Evolutionary conservation across 2,113 vertebrate species (phyloP), one percentile per base, ranked within the genome.

Genomic region (Eptatretus burgeri): DNA sequence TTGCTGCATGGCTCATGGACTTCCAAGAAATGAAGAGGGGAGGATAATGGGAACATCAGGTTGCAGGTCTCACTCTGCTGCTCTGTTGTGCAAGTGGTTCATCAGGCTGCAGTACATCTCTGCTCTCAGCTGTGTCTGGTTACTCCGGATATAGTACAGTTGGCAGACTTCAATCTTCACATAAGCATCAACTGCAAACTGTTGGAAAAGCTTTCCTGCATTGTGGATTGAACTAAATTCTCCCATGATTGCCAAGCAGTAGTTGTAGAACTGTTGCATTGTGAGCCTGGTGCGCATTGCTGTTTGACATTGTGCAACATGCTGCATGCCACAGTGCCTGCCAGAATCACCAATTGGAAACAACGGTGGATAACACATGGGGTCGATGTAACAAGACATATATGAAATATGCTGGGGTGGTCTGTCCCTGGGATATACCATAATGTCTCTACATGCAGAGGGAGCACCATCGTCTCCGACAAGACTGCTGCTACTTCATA

Each of bases 261-360:
- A 60, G 56, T 60, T 60, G 56, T 13, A 13, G 56, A 60, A 60
- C 12, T 60, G 12, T 60, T 60, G 53, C 53, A 60, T 10, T 60
- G 56, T 60, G 56, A 60, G 13, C 56, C 56, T 60, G 12, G 56
- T 60, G 56, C 56, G 11, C 56, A 10, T 60, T 60, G 20, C 12
- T 60, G 56, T 60, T 60, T 60, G 56, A 12, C 9, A 12, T 60
- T 60, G 2, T 60, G 56, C 12, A 60, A 60, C 56, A 20, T n/a
- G 56, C 56, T 60, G 56, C 56, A 60, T 60, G 56, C 56, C n/a
- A n/a, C 56, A 60, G 56, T 60, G 56, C 56, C 56, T 2, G 56
- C 12, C 56, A 60, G 56, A 11, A 60, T 60, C 56, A 60, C 56
- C 56, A 12, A 11, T 60, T n/a, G 56, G 56, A 60, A 60, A 60